A percentile compares a stretch with the other conserved stretches of the same genome.
Evolutionary conservation across 2,888 invertebrate genomes (phyloP).

Genomic region (Calephelis perditalis): DNA sequence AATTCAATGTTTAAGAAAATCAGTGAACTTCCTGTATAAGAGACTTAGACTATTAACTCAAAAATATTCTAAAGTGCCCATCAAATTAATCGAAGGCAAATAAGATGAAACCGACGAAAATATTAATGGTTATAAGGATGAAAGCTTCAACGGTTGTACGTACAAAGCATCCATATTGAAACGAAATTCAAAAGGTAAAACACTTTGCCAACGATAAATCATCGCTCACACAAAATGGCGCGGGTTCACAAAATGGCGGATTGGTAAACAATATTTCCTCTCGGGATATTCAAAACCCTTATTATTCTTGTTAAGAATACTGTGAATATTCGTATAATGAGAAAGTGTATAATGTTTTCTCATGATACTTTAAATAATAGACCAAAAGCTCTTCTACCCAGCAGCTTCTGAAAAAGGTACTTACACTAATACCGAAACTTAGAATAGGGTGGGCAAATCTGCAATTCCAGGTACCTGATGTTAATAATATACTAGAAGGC

Average conservation of each 20-base stretch:
- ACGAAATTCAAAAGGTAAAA: slow-evolving; percentile 6
- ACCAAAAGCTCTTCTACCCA: too few relatives aligned
- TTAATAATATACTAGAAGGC: too few relatives aligned
- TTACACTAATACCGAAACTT: too few relatives aligned
- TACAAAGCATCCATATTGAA: slow-evolving; percentile 6
- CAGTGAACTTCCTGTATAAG: too few relatives aligned
- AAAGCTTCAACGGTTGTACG: not conserved
- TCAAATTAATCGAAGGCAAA: not conserved
- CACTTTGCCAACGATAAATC: slow-evolving; percentile 11
- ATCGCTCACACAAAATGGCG: slow-evolving; percentile 8
- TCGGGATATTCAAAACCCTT: not conserved
- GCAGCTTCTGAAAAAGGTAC: too few relatives aligned
- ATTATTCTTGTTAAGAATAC: not conserved
- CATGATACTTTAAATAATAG: too few relatives aligned
- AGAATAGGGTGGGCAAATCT: too few relatives aligned
- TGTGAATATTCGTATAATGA: too few relatives aligned
- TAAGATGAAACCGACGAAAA: slow-evolving; percentile 4
- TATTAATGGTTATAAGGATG: not conserved
- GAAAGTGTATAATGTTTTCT: too few relatives aligned
- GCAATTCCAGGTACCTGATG: too few relatives aligned
- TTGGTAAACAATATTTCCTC: not conserved
- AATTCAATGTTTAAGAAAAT: too few relatives aligned
- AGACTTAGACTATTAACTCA: too few relatives aligned
- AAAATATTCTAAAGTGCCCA: not conserved
- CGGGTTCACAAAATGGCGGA: not conserved